A percentile compares a stretch with the other conserved stretches of the same genome.
phyloP scores from a whole-genome alignment of 2,888 invertebrate species.

The Chrysolina oricalcia region DNA sequence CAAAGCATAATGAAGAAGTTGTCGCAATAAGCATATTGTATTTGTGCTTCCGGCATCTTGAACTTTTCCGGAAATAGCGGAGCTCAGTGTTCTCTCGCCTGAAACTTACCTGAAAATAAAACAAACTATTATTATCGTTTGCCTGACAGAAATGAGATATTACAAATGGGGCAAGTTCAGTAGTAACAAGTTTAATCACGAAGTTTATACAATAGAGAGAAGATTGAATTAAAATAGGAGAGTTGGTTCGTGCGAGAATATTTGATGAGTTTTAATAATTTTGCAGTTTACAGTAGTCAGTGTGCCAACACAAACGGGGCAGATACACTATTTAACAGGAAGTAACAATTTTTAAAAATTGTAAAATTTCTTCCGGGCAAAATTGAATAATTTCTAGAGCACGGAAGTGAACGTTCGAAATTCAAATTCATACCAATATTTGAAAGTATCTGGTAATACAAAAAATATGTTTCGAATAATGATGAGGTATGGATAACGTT shows the following conservation, averaged over 20 bases:
- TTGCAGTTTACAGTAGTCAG: neutral
- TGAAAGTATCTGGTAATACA: too few species aligned
- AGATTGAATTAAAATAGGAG: neutral
- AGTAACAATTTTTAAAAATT: too few species aligned
- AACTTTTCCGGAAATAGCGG: conserved; percentile 1
- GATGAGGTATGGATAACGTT: too few species aligned
- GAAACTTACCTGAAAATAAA: conserved; percentile 48
- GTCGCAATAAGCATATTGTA: conserved; percentile 7
- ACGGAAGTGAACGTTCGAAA: too few species aligned
- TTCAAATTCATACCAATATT: too few species aligned
- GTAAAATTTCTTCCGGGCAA: too few species aligned
- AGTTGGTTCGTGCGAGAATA: neutral
- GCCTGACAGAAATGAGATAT: conserved; percentile 15
- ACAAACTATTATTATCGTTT: conserved; percentile 37
- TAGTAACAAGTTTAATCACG: conserved; percentile 5
- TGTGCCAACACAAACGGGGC: neutral
- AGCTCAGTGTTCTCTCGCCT: neutral
- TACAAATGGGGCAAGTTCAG: conserved; percentile 15
- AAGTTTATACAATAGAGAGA: conserved; percentile 1
- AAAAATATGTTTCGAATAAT: too few species aligned
- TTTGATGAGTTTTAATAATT: neutral
- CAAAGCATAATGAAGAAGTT: neutral
- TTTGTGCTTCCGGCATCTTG: neutral
- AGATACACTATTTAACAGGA: neutral
- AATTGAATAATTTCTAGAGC: too few species aligned